Evolutionary conservation across 2,888 invertebrate species (phyloP), one percentile per base, ranked within the genome.

Genomic region (Congeria kusceri): DNA sequence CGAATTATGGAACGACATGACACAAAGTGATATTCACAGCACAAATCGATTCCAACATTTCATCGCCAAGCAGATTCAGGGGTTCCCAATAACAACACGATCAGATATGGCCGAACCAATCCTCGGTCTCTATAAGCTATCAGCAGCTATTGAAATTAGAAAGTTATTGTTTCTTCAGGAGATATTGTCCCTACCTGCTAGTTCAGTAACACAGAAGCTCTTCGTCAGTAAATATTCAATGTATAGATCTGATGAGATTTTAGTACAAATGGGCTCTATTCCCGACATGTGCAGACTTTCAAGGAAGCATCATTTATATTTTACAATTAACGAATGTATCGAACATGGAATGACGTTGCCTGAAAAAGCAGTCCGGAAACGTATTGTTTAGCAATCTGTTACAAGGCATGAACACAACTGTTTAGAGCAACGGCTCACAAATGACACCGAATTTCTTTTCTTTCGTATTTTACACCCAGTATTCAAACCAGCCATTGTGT

Each of bases 1-100:
- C n/a, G 71, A 71, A 46, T 28, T 71, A 5, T 71, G 71, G 71
- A 64, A 64, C 20, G 25, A 58, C 23, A 18, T 71, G 11, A 44
- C 63, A n/a, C 13, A 46, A 13, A 20, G 3, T 1, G 70, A 70
- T 13, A 23, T 32, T 15, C 29, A 4, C 4, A 23, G 1, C 7
- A 23, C 62, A 23, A 62, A 62, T 53, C 57, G n/a, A 18, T 56
- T 49, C 15, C 70, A 70, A 49, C 70, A 70, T 62, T 62, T 25
- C 25, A 39, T 70, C 25, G 70, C 39, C 13, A 70, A 70, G 27
- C 29, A 23, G 15, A 56, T 70, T 23, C 70, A 70, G 18, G 62
- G 62, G 15, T 61, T 70, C 13, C 27, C 28, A 11, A 53, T 53
- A 11, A 15, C 28, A n/a, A 59, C 61, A 28, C 28, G 66, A 49